Evolutionary conservation across 2,113 vertebrate species (phyloP).

Genomic region (Xyliphius kryptos): DNA sequence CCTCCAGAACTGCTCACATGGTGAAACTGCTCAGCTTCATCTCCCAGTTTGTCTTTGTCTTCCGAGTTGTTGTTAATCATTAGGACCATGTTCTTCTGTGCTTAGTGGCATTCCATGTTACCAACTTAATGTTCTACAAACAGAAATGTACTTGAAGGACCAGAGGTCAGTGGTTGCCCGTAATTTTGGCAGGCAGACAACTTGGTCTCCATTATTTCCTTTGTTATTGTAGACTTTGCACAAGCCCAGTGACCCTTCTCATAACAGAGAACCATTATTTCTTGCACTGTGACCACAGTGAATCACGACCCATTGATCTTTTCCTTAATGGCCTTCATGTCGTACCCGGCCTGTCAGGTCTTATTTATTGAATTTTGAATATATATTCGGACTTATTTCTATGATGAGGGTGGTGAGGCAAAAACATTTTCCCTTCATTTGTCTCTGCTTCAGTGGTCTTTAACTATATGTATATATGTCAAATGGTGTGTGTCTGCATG

Average conservation of each 20-base stretch:
- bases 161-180: slow-evolving; percentile 2
- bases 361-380: slow-evolving; percentile 9
- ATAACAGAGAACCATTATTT: slow-evolving; percentile 24
- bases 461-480: not conserved
- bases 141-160: slow-evolving; percentile 13
- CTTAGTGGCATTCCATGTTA: slow-evolving; percentile 6
- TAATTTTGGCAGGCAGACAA: slow-evolving; percentile 21
- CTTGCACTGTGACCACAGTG: not conserved
- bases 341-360: not conserved
- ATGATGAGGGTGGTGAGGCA: not conserved
- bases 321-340: not conserved
- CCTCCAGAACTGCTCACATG: slow-evolving; percentile 8
- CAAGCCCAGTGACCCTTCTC: slow-evolving; percentile 12
- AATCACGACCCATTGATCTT: slow-evolving; percentile 8
- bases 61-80: not conserved
- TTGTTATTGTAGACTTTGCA: slow-evolving; percentile 20
- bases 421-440: not conserved
- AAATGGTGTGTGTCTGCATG: not conserved
- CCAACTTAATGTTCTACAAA: slow-evolving; percentile 7
- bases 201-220: slow-evolving; percentile 33
- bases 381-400: not conserved
- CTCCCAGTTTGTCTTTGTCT: not conserved
- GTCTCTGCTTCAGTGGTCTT: not conserved
- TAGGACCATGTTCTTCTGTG: not conserved
- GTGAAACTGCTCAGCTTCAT: not conserved